Evolutionary conservation across 2,113 vertebrate genomes (phyloP).

Genomic region (Vulpes lagopus): DNA sequence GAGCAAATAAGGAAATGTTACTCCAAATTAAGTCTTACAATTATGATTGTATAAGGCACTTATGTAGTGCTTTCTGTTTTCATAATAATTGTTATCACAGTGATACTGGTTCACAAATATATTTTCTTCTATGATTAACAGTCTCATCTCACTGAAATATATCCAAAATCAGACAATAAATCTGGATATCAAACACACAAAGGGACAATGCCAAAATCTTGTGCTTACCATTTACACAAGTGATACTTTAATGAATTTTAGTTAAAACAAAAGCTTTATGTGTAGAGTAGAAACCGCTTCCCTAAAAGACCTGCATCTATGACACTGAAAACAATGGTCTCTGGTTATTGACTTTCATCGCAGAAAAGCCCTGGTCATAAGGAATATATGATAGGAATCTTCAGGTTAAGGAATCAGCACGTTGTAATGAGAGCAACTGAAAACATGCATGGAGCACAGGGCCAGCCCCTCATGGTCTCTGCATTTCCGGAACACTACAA

Average conservation of each 20-base stretch:
- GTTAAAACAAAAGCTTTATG: background rate
- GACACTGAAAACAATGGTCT: background rate
- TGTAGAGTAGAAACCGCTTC: background rate
- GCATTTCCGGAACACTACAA: accelerated
- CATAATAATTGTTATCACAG: background rate
- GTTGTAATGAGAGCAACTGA: background rate
- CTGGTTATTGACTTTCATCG: background rate
- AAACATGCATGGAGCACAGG: accelerated
- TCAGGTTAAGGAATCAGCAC: background rate
- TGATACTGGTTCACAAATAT: background rate
- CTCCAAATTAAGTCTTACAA: constrained; percentile 16
- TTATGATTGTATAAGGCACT: background rate
- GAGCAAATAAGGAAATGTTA: constrained; percentile 47
- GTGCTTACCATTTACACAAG: background rate
- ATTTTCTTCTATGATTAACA: background rate
- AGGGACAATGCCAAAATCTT: background rate
- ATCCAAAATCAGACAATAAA: background rate
- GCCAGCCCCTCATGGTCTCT: no score
- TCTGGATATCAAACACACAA: background rate
- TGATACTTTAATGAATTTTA: background rate
- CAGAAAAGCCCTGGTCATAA: background rate
- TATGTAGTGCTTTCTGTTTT: background rate
- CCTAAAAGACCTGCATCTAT: background rate
- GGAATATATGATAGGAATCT: background rate
- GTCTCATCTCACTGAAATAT: constrained; percentile 11